A percentile compares a stretch with the other conserved stretches of the same genome.
These are phyloP conservation scores for Pseudomyrmex gracilis DNA, from an alignment of 1,140 invertebrate genomes.

Conservation along the genomic window DNA sequence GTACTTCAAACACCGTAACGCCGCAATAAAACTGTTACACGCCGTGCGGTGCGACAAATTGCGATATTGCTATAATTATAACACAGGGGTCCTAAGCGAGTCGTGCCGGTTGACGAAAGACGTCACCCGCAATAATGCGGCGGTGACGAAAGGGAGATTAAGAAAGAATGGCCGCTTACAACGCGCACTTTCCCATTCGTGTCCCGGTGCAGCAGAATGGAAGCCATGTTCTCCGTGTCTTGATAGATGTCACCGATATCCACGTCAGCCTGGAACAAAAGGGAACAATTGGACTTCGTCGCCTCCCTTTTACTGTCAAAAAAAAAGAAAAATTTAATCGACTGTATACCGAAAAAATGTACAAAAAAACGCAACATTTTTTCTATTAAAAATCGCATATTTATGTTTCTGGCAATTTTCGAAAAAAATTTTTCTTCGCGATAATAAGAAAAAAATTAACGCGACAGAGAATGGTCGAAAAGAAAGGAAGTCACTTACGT, in stretches of 20 bases:
- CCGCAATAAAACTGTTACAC: slow-evolving; percentile 31
- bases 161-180: slow-evolving; percentile 88
- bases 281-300: slow-evolving; percentile 37
- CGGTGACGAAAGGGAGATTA: slow-evolving; percentile 78
- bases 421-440: not conserved
- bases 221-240: slow-evolving; percentile 93
- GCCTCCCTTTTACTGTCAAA: not conserved
- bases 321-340: too few species aligned
- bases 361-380: too few species aligned
- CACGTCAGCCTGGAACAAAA: slow-evolving; percentile 86
- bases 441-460: not conserved
- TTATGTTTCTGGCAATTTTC: not conserved
- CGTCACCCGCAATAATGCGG: slow-evolving; percentile 74
- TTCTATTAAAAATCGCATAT: not conserved
- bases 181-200: slow-evolving; percentile 92
- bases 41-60: slow-evolving; percentile 71
- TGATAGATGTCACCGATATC: slow-evolving; percentile 95
- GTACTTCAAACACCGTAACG: too few species aligned
- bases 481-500: slow-evolving; percentile 86
- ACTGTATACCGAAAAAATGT: too few species aligned
- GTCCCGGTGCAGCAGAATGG: slow-evolving; percentile 92
- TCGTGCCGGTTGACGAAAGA: slow-evolving; percentile 78
- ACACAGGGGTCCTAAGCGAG: slow-evolving; percentile 62
- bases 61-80: slow-evolving; percentile 79
- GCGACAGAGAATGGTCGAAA: not conserved